A percentile compares a stretch with the other conserved stretches of the same genome.
These are phyloP conservation scores for Carabus problematicus DNA, from an alignment of 2,888 invertebrate species.

Conservation along the genomic window DNA sequence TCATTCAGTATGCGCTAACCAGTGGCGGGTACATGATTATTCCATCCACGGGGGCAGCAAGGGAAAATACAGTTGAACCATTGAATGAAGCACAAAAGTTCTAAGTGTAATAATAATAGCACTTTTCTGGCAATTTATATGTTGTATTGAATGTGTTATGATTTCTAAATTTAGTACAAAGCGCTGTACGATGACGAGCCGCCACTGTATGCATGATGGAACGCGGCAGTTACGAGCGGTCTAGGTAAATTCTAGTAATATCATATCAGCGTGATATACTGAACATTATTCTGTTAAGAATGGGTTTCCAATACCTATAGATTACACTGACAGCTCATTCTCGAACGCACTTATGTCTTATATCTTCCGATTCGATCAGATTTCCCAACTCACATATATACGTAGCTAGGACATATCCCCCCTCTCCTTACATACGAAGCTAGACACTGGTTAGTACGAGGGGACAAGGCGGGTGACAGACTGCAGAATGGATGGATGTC, in stretches of 20 bases:
- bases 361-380: slow-evolving; percentile 27
- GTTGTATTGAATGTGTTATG: neutral
- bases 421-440: too few relatives aligned
- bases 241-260: slow-evolving; percentile 39
- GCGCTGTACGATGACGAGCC: neutral
- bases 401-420: too few relatives aligned
- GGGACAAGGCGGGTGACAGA: neutral
- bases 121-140: too few relatives aligned
- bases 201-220: neutral
- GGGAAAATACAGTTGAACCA: too few relatives aligned
- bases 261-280: slow-evolving; percentile 38
- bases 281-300: slow-evolving; percentile 41
- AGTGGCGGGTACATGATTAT: too few relatives aligned
- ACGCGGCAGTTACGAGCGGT: slow-evolving; percentile 26
- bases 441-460: too few relatives aligned
- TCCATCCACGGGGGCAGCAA: too few relatives aligned
- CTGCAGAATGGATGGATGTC: neutral
- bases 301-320: slow-evolving; percentile 40
- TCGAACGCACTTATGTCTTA: slow-evolving; percentile 38
- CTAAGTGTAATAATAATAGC: too few relatives aligned
- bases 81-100: too few relatives aligned
- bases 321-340: slow-evolving; percentile 39
- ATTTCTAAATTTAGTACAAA: neutral
- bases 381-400: neutral
- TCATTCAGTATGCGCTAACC: too few relatives aligned